Conservation (phyloP, 2,888 invertebrate species). For the Gerris lacustris region DNA sequence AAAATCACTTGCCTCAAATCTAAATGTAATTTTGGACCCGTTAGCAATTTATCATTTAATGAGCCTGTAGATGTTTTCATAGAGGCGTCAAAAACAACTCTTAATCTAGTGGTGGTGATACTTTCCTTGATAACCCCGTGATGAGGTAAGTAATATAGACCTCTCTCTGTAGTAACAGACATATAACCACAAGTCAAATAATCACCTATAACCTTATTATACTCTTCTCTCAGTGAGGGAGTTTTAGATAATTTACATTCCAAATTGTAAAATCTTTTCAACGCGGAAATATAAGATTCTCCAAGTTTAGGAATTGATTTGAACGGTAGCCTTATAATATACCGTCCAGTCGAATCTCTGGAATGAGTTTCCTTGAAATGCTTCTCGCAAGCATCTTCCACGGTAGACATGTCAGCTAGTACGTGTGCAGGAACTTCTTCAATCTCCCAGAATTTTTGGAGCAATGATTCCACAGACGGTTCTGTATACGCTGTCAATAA, state of each 20-base stretch:
- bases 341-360: slow-evolving; percentile 1
- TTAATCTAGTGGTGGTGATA: neutral
- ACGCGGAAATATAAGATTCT: neutral
- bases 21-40: slow-evolving; percentile 14
- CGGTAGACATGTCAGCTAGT: neutral
- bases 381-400: slow-evolving; percentile 2
- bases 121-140: slow-evolving; percentile 12
- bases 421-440: slow-evolving; percentile 7
- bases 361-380: slow-evolving; percentile 12
- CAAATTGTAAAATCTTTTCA: slow-evolving; percentile 4
- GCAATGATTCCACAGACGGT: neutral
- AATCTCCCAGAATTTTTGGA: slow-evolving; percentile 15
- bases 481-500: neutral
- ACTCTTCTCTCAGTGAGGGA: neutral
- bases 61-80: slow-evolving; percentile 4
- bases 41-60: slow-evolving; percentile 9
- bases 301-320: neutral
- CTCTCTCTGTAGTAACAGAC: neutral
- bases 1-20: slow-evolving; percentile 3
- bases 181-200: neutral
- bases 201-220: neutral
- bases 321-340: slow-evolving; percentile 13
- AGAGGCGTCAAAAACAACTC: slow-evolving; percentile 16
- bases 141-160: slow-evolving; percentile 11
- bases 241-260: neutral